Percentiles rank a stretch among this genome's conserved stretches.
Evolutionary conservation across 2,888 invertebrate species (phyloP).

Genomic region (Drosophila meridiana): DNA sequence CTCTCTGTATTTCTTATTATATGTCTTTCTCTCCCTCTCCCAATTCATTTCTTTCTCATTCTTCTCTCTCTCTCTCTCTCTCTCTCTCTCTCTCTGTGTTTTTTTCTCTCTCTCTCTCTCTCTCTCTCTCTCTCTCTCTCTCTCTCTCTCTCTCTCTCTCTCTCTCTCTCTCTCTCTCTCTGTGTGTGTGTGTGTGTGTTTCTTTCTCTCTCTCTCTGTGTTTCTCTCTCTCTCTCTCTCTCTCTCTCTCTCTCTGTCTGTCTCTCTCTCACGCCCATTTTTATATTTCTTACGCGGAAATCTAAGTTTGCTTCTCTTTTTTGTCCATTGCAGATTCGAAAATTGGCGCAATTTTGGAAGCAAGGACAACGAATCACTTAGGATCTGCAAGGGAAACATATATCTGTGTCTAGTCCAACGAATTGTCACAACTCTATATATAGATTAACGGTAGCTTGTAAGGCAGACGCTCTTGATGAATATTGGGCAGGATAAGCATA

Average conservation of each 20-base stretch:
- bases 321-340: conserved; percentile 26
- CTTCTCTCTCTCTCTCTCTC: background rate
- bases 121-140: background rate
- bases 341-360: conserved; percentile 13
- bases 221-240: background rate
- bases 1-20: background rate
- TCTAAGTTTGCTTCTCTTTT: background rate
- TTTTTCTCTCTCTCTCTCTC: background rate
- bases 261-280: background rate
- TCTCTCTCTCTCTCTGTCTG: background rate
- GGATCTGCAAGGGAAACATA: conserved; percentile 14
- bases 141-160: background rate
- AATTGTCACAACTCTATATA: conserved; percentile 38
- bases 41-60: background rate
- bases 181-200: no score
- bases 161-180: background rate
- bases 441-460: conserved; percentile 49
- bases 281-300: background rate
- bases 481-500: conserved; percentile 81
- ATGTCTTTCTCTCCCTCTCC: background rate
- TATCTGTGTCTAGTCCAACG: conserved; percentile 70
- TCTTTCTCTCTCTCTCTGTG: background rate
- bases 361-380: conserved; percentile 29
- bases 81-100: background rate
- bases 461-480: conserved; percentile 80